Conservation (phyloP, 1,140 invertebrate species). For the Pectinophora gossypiella region DNA sequence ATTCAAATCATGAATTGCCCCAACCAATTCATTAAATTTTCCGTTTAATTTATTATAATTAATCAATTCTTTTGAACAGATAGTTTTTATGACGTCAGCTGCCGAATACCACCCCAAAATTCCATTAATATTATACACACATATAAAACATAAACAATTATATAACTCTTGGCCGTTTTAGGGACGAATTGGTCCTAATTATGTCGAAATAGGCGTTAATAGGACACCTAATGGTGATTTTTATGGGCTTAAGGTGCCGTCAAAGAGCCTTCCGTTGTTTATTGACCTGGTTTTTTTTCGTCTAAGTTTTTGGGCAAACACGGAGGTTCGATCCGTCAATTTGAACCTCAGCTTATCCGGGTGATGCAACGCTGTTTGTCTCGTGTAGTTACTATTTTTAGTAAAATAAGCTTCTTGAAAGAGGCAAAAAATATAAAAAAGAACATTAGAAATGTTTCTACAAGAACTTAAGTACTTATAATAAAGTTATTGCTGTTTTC, state of each 20-base stretch:
- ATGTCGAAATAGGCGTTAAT: slow-evolving; percentile 72
- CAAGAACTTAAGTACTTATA: too few species aligned
- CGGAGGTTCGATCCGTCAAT: slow-evolving; percentile 45
- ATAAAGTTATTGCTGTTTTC: too few species aligned
- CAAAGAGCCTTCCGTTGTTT: slow-evolving; percentile 63
- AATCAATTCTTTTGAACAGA: slow-evolving; percentile 9
- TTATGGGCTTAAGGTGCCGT: slow-evolving; percentile 52
- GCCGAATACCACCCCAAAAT: slow-evolving; percentile 13
- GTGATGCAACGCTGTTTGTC: too few species aligned
- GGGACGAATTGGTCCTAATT: slow-evolving; percentile 64
- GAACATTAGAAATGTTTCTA: too few species aligned
- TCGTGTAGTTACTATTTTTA: too few species aligned
- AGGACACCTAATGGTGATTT: slow-evolving; percentile 63
- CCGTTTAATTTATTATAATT: too few species aligned
- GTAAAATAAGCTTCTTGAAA: too few species aligned
- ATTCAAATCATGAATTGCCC: too few species aligned
- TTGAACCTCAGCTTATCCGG: slow-evolving; percentile 47
- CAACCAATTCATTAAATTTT: too few species aligned
- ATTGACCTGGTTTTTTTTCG: slow-evolving; percentile 54
- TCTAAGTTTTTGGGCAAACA: slow-evolving; percentile 67
- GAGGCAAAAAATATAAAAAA: too few species aligned
- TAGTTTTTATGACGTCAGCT: background rate
- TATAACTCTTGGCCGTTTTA: slow-evolving; percentile 40
- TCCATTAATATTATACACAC: slow-evolving; percentile 32
- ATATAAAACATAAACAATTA: slow-evolving; percentile 54